A percentile compares a stretch with the other conserved stretches of the same genome.
Evolutionary conservation across 2,888 invertebrate species (phyloP).

Genomic region (Merodon equestris): DNA sequence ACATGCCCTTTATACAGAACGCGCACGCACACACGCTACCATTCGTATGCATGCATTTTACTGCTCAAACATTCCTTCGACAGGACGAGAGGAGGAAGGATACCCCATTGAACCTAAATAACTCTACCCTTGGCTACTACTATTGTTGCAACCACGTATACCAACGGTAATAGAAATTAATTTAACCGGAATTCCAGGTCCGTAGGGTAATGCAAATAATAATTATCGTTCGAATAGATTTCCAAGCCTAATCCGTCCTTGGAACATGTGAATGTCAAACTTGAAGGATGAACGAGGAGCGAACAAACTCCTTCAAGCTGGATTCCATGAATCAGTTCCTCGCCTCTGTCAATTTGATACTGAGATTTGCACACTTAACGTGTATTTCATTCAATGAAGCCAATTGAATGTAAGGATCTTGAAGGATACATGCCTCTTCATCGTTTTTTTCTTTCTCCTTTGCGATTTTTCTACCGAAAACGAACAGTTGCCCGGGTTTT

Average conservation of each 20-base stretch:
- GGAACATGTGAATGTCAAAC: neutral
- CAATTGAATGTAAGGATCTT: slow-evolving; percentile 71
- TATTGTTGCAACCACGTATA: slow-evolving; percentile 11
- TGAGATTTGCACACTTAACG: slow-evolving; percentile 62
- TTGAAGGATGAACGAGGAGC: neutral
- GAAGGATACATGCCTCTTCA: slow-evolving; percentile 32
- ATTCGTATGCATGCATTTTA: slow-evolving; percentile 31
- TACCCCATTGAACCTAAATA: slow-evolving; percentile 51
- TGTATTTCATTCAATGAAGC: slow-evolving; percentile 75
- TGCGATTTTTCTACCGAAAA: no score
- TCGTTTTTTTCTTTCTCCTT: no score
- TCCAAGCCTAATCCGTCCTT: slow-evolving; percentile 6
- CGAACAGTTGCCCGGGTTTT: slow-evolving; percentile 2
- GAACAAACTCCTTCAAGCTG: no score
- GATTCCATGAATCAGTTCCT: neutral
- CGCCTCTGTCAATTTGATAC: slow-evolving; percentile 46
- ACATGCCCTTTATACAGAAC: slow-evolving; percentile 62
- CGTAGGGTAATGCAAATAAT: slow-evolving; percentile 58
- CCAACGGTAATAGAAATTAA: slow-evolving; percentile 55
- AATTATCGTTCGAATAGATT: slow-evolving; percentile 35
- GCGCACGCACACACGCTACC: slow-evolving; percentile 1
- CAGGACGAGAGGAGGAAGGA: slow-evolving; percentile 23
- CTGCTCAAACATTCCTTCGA: slow-evolving; percentile 44
- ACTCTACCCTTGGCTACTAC: slow-evolving; percentile 10
- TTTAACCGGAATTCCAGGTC: slow-evolving; percentile 62